Base-by-base conservation (phyloP, 2,797 vertebrate genomes). In the Sorex maritimensis region DNA sequence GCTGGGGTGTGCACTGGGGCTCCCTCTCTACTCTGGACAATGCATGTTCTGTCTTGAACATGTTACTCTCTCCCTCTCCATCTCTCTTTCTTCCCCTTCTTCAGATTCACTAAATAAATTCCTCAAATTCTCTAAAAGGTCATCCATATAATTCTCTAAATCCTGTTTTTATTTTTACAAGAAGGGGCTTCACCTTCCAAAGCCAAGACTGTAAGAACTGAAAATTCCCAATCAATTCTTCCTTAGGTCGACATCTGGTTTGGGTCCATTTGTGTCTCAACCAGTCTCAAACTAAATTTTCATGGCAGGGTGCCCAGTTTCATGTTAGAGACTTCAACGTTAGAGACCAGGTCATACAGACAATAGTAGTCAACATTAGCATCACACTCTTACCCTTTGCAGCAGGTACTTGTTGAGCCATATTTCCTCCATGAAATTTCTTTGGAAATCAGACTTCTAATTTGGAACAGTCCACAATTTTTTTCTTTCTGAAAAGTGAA, bases 241-340 rank as follows among this genome's bases (percentile, higher is more conserved):
- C 92, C 81, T 92, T 78, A 61, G 13, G 71, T 0, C 88, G 58
- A 95, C 73, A 84, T 83, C 80, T 90, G 49, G 55, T 79, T 90
- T 94, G 72, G 68, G 63, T 86, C 71, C 58, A 58, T 91, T 95
- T 97, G 38, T 92, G 55, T 73, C 61, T 90, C 85, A 85, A 90
- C 30, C 28, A 88, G 26, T 80, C 61, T 94, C 74, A 72, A 2
- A 23, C 63, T 83, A 87, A 86, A 74, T 49, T 85, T 38, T 75
- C 38, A 86, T 55, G 17, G 11, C 9, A 2, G 28, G 49, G 68
- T 81, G 77, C 34, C 55, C 63, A 65, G 24, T 80, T 92, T 75
- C 93, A 65, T 61, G 85, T 58, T 14, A 21, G 55, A 14, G 41
- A 44, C 41, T 44, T 44, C 7, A 44, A 87, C 17, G 13, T 15